Base-by-base conservation (phyloP, 2,888 invertebrate species). In the Girardia tigrina region DNA sequence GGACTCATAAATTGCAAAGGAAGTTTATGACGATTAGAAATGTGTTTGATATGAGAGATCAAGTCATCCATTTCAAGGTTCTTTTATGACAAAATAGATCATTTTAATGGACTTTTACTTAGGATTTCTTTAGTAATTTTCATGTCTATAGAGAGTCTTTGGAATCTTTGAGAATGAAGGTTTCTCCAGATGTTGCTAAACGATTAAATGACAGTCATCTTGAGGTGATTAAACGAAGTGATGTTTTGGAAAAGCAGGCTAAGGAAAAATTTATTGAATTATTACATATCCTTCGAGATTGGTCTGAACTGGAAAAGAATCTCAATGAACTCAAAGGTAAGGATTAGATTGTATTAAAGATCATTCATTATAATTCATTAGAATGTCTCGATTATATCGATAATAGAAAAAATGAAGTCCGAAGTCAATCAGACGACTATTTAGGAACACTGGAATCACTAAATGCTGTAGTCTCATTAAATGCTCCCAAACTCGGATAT, bases 81-180 rank as follows among this genome's bases (percentile, higher is more conserved):
- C 6, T 4, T 56, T 36, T 36, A 12, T 36, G 36, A 12, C 36
- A 16, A 8, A 36, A 36, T 36, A 36, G 16, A 16, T 36, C 12
- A 36, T 36, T 36, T 36, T 36, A 36, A 8, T 12, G 8, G 36
- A 20, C n/a, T 56, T 6, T 56, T n/a, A n/a, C 23, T 16, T 56
- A 56, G 56, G 56, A 56, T 56, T 56, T 20, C 23, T 56, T 56
- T 56, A 56, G 56, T 16, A 56, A 56, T 56, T 56, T 56, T 23
- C 56, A 56, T 56, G n/a, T 56, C n/a, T 56, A 56, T 16, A n/a
- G 56, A 56, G 56, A 56, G 23, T 4, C 56, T 20, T n/a, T 56
- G 4, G 56, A 56, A 56, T 56, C 4, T 16, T 56, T 56, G 23
- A 56, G 56, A n/a, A 4, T 56, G n/a, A 56, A 56, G 23, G 56